phyloP scores from a whole-genome alignment of 1,140 invertebrate genomes.

The Trichonephila inaurata region DNA sequence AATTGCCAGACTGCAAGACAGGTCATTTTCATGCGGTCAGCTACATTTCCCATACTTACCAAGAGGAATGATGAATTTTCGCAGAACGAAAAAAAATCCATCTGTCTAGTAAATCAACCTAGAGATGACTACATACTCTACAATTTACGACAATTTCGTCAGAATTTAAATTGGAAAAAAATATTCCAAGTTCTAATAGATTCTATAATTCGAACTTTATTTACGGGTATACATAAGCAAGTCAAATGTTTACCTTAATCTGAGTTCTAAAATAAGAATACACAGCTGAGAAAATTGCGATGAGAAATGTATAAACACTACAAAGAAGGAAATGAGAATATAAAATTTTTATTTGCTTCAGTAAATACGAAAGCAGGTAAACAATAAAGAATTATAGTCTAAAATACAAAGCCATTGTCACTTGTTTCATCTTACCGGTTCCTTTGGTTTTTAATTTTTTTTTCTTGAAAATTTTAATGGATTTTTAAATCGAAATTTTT shows the following conservation, averaged over 20 bases:
- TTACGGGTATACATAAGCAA: background rate
- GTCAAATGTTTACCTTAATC: background rate
- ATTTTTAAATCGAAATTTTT: too few species aligned
- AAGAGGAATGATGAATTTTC: background rate
- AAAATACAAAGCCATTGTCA: too few species aligned
- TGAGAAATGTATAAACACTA: background rate
- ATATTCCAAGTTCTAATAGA: background rate
- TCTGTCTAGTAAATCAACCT: background rate
- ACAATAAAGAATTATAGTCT: too few species aligned
- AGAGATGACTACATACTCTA: background rate
- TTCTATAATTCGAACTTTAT: background rate
- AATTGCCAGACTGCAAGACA: conserved; percentile 8
- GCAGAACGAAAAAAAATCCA: background rate
- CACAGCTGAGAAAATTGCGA: background rate
- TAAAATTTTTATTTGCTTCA: too few species aligned
- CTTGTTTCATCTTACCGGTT: too few species aligned
- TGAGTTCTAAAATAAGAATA: background rate
- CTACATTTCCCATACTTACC: background rate
- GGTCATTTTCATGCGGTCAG: conserved; percentile 38
- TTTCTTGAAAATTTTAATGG: too few species aligned
- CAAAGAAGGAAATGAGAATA: background rate
- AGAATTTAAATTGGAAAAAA: background rate
- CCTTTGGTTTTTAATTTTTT: too few species aligned
- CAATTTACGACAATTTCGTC: background rate
- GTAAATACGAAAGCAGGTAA: too few species aligned